phyloP scores from a whole-genome alignment of 2,113 vertebrate genomes.

The Pteropus alecto region DNA sequence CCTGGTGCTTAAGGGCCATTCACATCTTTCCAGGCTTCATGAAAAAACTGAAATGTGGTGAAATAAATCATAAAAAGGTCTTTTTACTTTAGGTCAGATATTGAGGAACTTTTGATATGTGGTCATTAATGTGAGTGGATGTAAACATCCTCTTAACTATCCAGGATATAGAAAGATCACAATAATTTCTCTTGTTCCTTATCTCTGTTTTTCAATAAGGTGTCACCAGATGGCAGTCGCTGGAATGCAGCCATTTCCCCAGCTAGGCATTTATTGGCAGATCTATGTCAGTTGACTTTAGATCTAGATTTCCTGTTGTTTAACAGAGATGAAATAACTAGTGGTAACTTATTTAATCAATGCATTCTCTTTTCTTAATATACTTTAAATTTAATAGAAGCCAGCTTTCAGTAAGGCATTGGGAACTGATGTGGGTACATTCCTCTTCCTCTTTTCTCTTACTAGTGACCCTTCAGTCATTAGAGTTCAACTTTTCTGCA shows the following conservation, averaged over 20 bases:
- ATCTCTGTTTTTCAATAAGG: slow-evolving; percentile 58
- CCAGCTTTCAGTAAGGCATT: neutral
- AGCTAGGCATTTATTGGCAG: neutral
- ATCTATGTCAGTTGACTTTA: neutral
- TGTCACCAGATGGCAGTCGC: slow-evolving; percentile 28
- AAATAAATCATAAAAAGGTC: slow-evolving; percentile 69
- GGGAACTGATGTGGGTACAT: neutral
- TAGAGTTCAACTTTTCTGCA: neutral
- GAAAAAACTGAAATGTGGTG: slow-evolving; percentile 62
- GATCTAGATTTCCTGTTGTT: neutral
- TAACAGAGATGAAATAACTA: slow-evolving; percentile 17
- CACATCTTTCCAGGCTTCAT: slow-evolving; percentile 56
- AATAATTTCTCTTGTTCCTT: slow-evolving; percentile 76
- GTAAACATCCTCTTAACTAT: slow-evolving; percentile 72
- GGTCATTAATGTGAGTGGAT: slow-evolving; percentile 67
- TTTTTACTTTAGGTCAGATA: slow-evolving; percentile 75
- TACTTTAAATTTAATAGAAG: slow-evolving; percentile 10
- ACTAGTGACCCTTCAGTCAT: neutral
- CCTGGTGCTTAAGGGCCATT: slow-evolving; percentile 57
- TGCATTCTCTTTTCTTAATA: slow-evolving; percentile 38
- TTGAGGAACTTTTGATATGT: slow-evolving; percentile 67
- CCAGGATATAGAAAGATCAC: slow-evolving; percentile 65
- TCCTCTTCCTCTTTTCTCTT: neutral
- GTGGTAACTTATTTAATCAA: slow-evolving; percentile 49
- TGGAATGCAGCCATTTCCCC: slow-evolving; percentile 14